These are phyloP conservation scores for Polydrusus pterygomalis DNA, from an alignment of 2,888 invertebrate genomes.

Conservation along the genomic window DNA sequence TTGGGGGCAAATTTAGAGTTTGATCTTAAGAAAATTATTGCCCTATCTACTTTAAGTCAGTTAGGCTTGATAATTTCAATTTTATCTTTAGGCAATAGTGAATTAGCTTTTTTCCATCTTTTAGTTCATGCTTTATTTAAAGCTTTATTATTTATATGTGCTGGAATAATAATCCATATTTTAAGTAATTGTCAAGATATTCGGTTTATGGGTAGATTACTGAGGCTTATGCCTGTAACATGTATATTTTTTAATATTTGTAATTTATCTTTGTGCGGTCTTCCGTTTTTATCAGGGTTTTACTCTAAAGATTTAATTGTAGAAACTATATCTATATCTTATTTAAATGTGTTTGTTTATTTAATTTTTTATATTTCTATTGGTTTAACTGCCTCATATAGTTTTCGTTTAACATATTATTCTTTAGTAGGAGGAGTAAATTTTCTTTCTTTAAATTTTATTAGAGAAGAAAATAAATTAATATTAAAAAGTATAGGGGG, in stretches of 20 bases:
- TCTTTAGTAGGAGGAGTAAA: conserved; percentile 73
- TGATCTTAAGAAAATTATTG: conserved; percentile 88
- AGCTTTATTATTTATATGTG: conserved; percentile 70
- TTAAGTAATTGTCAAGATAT: conserved; percentile 82
- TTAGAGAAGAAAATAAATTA: conserved; percentile 73
- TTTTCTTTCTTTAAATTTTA: conserved; percentile 72
- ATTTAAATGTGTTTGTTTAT: conserved; percentile 75
- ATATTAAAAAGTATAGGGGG: conserved; percentile 70
- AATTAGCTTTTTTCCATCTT: conserved; percentile 75
- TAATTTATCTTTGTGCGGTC: conserved; percentile 70
- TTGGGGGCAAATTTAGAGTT: conserved; percentile 77
- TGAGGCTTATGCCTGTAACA: not conserved
- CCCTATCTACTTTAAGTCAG: conserved; percentile 82
- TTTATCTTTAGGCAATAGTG: conserved; percentile 71
- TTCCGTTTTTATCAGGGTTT: conserved; percentile 73
- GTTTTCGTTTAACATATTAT: conserved; percentile 73
- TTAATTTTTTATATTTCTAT: conserved; percentile 76
- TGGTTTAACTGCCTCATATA: conserved; percentile 74
- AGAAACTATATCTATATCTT: conserved; percentile 74
- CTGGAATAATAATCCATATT: conserved; percentile 64
- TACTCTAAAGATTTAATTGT: conserved; percentile 80
- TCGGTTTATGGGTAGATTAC: conserved; percentile 74
- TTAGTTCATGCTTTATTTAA: conserved; percentile 75
- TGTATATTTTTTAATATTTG: conserved; percentile 57
- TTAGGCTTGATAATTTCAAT: conserved; percentile 81